These are phyloP conservation scores for Lagocephalus sceleratus DNA, from an alignment of 2,797 vertebrate genomes.

Conservation along the genomic window DNA sequence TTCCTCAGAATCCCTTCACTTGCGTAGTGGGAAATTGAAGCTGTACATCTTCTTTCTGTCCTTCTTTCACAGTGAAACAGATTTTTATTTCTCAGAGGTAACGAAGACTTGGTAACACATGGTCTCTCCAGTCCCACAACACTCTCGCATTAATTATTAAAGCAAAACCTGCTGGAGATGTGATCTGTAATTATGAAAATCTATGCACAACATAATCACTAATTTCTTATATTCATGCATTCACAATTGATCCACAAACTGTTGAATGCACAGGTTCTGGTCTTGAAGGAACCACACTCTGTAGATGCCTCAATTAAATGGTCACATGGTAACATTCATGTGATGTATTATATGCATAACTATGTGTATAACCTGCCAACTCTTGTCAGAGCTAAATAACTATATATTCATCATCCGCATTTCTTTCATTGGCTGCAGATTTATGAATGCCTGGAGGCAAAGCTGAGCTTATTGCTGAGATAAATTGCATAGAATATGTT, in stretches of 20 bases:
- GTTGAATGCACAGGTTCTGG: too few relatives aligned
- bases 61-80: conserved; percentile 8
- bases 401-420: conserved; percentile 60
- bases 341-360: conserved; percentile 23
- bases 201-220: conserved; percentile 5
- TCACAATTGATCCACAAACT: too few relatives aligned
- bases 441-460: conserved; percentile 45
- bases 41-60: conserved; percentile 20
- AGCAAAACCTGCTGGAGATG: neutral
- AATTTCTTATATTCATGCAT: neutral
- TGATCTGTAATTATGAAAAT: conserved; percentile 10
- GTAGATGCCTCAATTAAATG: conserved; percentile 19
- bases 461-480: conserved; percentile 36
- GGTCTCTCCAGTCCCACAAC: neutral
- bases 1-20: conserved; percentile 3
- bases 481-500: conserved; percentile 49
- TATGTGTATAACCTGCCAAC: conserved; percentile 2
- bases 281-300: too few relatives aligned
- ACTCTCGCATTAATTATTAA: conserved; percentile 1
- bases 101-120: neutral
- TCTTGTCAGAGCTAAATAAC: conserved; percentile 37
- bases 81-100: conserved; percentile 13
- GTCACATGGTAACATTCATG: conserved; percentile 26
- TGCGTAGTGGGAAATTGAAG: conserved; percentile 23
- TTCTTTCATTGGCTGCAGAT: conserved; percentile 39